Conservation (phyloP, 2,113 vertebrate genomes). For the human region DNA sequence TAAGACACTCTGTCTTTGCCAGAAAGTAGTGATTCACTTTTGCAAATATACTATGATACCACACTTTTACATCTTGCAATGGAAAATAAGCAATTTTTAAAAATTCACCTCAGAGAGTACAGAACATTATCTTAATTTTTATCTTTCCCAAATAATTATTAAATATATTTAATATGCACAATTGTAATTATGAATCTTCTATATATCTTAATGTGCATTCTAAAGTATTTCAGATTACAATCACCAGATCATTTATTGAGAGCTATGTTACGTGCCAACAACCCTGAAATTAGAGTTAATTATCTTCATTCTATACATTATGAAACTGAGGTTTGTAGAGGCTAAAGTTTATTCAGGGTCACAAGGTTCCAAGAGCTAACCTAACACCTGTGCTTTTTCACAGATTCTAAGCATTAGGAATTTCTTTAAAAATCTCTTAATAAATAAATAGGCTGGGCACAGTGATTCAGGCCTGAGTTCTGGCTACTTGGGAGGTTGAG, state of each 20-base stretch:
- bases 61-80: neutral
- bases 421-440: neutral
- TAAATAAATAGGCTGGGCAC: neutral
- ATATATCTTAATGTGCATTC: neutral
- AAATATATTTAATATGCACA: neutral
- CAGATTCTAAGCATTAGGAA: neutral
- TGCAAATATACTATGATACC: neutral
- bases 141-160: neutral
- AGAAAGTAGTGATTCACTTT: neutral
- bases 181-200: neutral
- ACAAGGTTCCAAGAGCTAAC: neutral
- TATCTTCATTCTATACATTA: neutral
- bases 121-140: neutral
- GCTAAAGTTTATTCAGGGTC: neutral
- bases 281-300: neutral
- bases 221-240: neutral
- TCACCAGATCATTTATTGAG: neutral
- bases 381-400: neutral
- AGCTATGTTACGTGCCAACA: neutral
- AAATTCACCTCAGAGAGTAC: neutral
- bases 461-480: no score
- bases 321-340: neutral
- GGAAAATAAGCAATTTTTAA: neutral
- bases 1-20: neutral
- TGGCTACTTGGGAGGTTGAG: no score